phyloP scores from a whole-genome alignment of 2,888 invertebrate species.

The Cryptocephalus primarius region DNA sequence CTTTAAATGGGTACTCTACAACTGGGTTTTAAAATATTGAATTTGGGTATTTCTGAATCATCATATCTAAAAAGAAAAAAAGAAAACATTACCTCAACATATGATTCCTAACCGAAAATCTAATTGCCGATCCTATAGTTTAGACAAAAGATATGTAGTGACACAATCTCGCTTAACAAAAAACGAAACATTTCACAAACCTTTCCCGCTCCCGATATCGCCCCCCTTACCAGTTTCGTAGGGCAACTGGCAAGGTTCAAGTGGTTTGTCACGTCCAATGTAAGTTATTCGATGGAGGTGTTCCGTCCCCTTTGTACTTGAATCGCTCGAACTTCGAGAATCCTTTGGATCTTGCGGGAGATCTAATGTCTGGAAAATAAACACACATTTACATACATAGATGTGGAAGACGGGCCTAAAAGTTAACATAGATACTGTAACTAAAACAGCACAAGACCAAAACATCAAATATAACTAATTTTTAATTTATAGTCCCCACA shows the following conservation, averaged over 20 bases:
- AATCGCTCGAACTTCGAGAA: constrained; percentile 62
- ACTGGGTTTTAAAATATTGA: too few species aligned
- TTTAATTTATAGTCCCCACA: too few species aligned
- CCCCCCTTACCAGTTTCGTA: constrained; percentile 29
- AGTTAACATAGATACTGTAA: too few species aligned
- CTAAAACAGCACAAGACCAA: too few species aligned
- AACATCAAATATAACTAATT: too few species aligned
- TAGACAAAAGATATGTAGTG: not conserved
- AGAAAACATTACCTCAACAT: too few species aligned
- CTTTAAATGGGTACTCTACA: too few species aligned
- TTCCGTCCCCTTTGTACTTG: constrained; percentile 40
- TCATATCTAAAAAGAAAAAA: too few species aligned
- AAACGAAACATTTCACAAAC: not conserved
- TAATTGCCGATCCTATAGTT: too few species aligned
- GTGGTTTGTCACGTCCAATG: constrained; percentile 38
- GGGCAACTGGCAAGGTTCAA: constrained; percentile 30
- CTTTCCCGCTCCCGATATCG: constrained; percentile 19
- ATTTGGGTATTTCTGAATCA: too few species aligned
- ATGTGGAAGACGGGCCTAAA: too few species aligned
- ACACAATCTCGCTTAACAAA: not conserved
- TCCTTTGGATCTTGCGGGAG: constrained; percentile 72
- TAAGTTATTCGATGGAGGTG: constrained; percentile 52
- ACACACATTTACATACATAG: not conserved
- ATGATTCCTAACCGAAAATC: too few species aligned
- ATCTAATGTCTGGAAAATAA: constrained; percentile 61